Conservation (phyloP, 2,888 invertebrate species). For the Clepsis dumicolana region DNA sequence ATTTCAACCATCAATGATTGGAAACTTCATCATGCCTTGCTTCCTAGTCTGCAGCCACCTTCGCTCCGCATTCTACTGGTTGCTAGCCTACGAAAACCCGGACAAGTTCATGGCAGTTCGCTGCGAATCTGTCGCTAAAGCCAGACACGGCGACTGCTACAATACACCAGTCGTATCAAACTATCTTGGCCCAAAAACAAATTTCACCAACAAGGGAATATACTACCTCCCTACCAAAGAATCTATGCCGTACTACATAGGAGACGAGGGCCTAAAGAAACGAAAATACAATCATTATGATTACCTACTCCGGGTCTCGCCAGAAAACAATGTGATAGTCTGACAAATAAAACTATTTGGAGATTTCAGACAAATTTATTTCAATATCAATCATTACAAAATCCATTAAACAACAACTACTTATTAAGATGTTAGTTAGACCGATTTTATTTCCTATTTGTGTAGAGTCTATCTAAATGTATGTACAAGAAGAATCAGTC, state of each 20-base stretch:
- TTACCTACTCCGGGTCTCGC: slow-evolving; percentile 63
- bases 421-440: slow-evolving; percentile 55
- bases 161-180: slow-evolving; percentile 56
- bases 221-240: slow-evolving; percentile 72
- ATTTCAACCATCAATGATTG: slow-evolving; percentile 67
- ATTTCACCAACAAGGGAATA: slow-evolving; percentile 70
- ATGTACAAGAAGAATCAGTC: slow-evolving; percentile 48
- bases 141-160: slow-evolving; percentile 69
- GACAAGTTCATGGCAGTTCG: slow-evolving; percentile 68
- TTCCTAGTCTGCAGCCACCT: slow-evolving; percentile 75
- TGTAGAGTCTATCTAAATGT: slow-evolving; percentile 40
- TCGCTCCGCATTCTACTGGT: slow-evolving; percentile 70
- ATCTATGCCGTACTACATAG: slow-evolving; percentile 65
- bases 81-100: slow-evolving; percentile 59
- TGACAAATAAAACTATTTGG: slow-evolving; percentile 50
- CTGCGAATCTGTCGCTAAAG: slow-evolving; percentile 65
- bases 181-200: slow-evolving; percentile 67
- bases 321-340: slow-evolving; percentile 66
- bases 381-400: slow-evolving; percentile 62
- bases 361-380: slow-evolving; percentile 66
- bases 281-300: slow-evolving; percentile 61
- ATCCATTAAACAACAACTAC: slow-evolving; percentile 63
- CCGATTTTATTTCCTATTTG: slow-evolving; percentile 47
- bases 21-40: slow-evolving; percentile 72
- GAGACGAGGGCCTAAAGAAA: slow-evolving; percentile 61